Conservation (phyloP, 2,113 vertebrate species). For the Laticauda colubrina region DNA sequence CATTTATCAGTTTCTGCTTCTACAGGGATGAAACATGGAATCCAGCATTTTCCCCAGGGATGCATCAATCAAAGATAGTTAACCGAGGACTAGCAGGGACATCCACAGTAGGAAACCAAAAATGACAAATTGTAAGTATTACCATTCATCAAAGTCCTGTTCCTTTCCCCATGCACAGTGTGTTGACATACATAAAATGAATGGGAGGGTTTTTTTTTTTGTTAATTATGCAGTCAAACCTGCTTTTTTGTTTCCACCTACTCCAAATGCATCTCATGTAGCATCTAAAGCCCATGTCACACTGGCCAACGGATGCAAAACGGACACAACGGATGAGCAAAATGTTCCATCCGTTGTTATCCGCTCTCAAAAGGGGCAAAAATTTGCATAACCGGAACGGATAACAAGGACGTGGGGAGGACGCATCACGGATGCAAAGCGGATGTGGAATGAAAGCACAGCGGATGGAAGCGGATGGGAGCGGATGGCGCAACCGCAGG, state of each 20-base stretch:
- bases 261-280: not conserved
- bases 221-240: not conserved
- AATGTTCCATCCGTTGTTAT: too few relatives aligned
- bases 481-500: too few relatives aligned
- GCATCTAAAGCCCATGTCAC: too few relatives aligned
- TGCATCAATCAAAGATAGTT: not conserved
- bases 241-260: not conserved
- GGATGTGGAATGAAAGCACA: too few relatives aligned
- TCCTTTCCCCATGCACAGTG: not conserved
- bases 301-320: too few relatives aligned
- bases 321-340: too few relatives aligned
- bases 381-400: too few relatives aligned
- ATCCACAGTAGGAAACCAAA: not conserved
- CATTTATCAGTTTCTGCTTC: not conserved
- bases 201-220: not conserved
- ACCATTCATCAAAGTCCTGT: not conserved
- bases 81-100: not conserved
- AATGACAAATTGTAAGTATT: not conserved
- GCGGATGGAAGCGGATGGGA: too few relatives aligned
- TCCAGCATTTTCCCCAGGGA: not conserved
- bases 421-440: too few relatives aligned
- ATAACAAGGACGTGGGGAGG: too few relatives aligned
- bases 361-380: too few relatives aligned
- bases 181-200: not conserved
- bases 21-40: not conserved